Conservation (phyloP, 2,113 vertebrate genomes). For the Pelobates fuscus region DNA sequence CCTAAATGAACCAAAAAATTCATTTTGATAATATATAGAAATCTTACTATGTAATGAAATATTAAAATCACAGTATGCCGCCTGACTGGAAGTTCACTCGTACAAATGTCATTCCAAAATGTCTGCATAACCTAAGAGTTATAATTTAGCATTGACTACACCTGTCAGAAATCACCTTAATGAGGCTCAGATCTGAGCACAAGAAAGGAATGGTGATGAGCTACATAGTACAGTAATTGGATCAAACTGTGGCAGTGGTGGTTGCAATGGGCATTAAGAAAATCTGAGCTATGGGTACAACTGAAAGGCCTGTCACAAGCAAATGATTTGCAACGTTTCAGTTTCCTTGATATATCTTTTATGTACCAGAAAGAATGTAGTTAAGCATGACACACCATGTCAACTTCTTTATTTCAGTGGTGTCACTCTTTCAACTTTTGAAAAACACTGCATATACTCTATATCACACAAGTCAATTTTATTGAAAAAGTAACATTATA, state of each 20-base stretch:
- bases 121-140: conserved; percentile 49
- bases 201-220: conserved; percentile 53
- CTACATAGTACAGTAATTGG: conserved; percentile 57
- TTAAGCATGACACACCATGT: conserved; percentile 10
- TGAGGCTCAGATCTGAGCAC: conserved; percentile 55
- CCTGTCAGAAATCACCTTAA: conserved; percentile 63
- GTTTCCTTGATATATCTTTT: conserved; percentile 43
- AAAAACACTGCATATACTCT: not conserved
- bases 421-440: not conserved
- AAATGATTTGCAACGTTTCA: conserved; percentile 52
- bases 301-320: conserved; percentile 51
- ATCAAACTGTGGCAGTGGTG: conserved; percentile 53
- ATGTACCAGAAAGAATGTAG: conserved; percentile 42
- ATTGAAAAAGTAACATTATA: not conserved
- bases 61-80: conserved; percentile 39
- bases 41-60: conserved; percentile 14
- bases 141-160: conserved; percentile 50
- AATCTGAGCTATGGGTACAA: conserved; percentile 30
- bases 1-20: conserved; percentile 19
- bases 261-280: conserved; percentile 45
- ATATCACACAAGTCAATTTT: not conserved
- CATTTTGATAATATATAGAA: conserved; percentile 32
- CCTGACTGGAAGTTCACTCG: conserved; percentile 51
- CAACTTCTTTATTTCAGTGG: not conserved
- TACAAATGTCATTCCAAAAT: conserved; percentile 49